These are phyloP conservation scores for Physocephala rufipes DNA, from an alignment of 2,888 invertebrate species.

Conservation along the genomic window DNA sequence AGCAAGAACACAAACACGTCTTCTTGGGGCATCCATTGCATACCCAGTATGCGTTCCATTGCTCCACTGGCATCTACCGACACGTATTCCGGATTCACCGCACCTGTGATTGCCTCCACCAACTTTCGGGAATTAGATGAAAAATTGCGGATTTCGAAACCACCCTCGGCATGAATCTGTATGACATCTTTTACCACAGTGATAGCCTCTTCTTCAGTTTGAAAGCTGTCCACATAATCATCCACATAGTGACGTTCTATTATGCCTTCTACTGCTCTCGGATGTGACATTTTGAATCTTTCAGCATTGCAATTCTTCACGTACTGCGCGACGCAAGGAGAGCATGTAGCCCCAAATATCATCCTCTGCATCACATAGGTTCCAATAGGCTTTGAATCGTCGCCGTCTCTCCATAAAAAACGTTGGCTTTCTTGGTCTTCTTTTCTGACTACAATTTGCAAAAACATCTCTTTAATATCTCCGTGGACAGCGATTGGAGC, in stretches of 20 bases:
- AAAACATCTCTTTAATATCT: conserved; percentile 41
- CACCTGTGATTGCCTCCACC: conserved; percentile 9
- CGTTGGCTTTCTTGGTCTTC: conserved; percentile 32
- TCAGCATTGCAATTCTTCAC: conserved; percentile 49
- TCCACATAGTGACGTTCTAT: too few relatives aligned
- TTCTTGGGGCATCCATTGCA: conserved; percentile 34
- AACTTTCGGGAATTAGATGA: conserved; percentile 37
- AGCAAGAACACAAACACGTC: conserved; percentile 38
- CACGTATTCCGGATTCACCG: not conserved
- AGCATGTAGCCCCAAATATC: conserved; percentile 42
- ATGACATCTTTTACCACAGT: conserved; percentile 35
- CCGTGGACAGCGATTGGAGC: conserved; percentile 38
- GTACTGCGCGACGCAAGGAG: conserved; percentile 42
- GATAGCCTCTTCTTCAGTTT: conserved; percentile 37
- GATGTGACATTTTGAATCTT: conserved; percentile 23
- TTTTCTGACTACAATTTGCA: conserved; percentile 34
- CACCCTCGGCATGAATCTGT: conserved; percentile 27
- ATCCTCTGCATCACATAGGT: conserved; percentile 38
- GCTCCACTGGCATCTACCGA: conserved; percentile 20
- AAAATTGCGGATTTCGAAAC: conserved; percentile 41
- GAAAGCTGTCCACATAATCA: too few relatives aligned
- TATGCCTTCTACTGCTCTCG: conserved; percentile 38
- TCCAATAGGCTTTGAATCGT: conserved; percentile 11
- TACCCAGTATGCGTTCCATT: conserved; percentile 21
- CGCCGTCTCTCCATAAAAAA: conserved; percentile 37